Conservation (phyloP, 64 coral and sea anemone genomes). For the Anthopleura sola region DNA sequence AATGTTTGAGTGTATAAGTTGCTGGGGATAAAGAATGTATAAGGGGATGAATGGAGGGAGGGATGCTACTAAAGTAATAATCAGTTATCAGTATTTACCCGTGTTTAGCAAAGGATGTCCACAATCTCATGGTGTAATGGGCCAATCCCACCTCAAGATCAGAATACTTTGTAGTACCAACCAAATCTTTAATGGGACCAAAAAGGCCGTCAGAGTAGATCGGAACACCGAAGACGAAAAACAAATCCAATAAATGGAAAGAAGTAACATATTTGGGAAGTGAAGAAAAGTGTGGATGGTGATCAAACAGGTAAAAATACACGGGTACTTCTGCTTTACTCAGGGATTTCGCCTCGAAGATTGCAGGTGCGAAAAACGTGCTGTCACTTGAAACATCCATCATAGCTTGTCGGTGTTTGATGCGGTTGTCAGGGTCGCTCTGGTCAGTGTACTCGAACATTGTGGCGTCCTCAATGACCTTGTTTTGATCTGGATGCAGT, state of each 20-base stretch:
- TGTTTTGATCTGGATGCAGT: not conserved
- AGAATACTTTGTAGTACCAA: not conserved
- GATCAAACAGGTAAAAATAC: conserved; percentile 54
- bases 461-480: conserved; percentile 4
- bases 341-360: conserved; percentile 7
- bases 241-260: no score
- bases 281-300: not conserved
- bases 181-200: not conserved
- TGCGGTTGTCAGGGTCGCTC: not conserved
- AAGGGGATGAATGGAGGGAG: no score
- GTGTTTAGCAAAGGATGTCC: no score
- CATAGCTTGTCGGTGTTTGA: not conserved
- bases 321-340: conserved; percentile 16
- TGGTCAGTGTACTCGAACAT: conserved; percentile 18
- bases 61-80: no score
- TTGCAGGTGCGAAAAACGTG: not conserved
- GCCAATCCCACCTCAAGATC: no score
- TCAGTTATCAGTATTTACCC: conserved; percentile 26
- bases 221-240: no score
- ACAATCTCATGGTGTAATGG: no score
- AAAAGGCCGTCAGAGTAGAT: not conserved
- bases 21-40: no score
- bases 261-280: not conserved
- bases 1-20: no score
- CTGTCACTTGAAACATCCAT: not conserved